Conservation (phyloP, 2,797 vertebrate species). For the Mallotus villosus region DNA sequence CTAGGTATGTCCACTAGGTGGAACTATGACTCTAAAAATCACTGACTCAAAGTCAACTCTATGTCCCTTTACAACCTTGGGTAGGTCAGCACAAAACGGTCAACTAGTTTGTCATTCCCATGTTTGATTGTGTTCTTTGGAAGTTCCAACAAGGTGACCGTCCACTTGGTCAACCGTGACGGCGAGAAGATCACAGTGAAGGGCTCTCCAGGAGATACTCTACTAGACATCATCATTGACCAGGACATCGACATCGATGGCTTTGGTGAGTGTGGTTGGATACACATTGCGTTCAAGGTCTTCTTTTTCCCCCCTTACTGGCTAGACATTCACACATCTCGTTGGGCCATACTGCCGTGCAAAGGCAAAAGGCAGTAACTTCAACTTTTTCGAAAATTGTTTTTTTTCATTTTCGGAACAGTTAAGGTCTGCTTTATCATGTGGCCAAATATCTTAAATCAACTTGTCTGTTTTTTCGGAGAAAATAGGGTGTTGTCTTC, state of each 20-base stretch:
- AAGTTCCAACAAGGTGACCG: conserved; percentile 91
- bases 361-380: too few relatives aligned
- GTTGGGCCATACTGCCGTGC: too few relatives aligned
- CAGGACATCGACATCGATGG: conserved; percentile 95
- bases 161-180: conserved; percentile 90
- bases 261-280: conserved; percentile 83
- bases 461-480: too few relatives aligned
- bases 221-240: conserved; percentile 88
- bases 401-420: too few relatives aligned
- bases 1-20: neutral
- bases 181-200: conserved; percentile 87
- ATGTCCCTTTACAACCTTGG: neutral
- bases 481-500: too few relatives aligned
- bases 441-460: too few relatives aligned
- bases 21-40: neutral
- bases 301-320: too few relatives aligned
- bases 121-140: neutral
- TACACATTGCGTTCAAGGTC: neutral
- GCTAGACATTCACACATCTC: too few relatives aligned
- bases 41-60: neutral
- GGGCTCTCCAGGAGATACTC: conserved; percentile 85
- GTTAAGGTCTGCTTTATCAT: too few relatives aligned
- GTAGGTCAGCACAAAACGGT: neutral
- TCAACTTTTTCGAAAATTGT: too few relatives aligned
- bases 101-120: too few relatives aligned